Base-by-base conservation (phyloP, 2,113 vertebrate species). In the Aegotheles bennettii region DNA sequence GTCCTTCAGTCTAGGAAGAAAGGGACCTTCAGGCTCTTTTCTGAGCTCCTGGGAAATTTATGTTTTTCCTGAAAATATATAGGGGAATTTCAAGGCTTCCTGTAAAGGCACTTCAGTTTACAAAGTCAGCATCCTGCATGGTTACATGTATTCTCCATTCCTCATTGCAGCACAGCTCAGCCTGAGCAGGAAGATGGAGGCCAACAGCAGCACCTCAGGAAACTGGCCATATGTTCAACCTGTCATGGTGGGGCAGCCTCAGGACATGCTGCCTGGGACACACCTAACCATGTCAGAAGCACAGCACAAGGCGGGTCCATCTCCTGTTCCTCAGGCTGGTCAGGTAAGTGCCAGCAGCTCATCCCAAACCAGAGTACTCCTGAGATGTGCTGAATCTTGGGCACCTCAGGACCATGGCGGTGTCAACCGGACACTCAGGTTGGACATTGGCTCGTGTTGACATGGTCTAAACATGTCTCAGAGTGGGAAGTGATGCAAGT, bases 161-260 rank as follows among this genome's bases (percentile, higher is more conserved):
- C 19, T 61, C 26, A 10, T 16, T 29, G 45, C n/a, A 53, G 25
- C 15, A 11, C 1, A 2, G 38, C 31, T 67, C 45, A 60, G 7
- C 17, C 78, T 78, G 45, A 48, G 11, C 45, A 61, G 60, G 53
- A 67, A 48, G 26, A 36, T 18, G 31, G 51, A 53, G 10, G 19
- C 7, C 0, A 2, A 43, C 53, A 73, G 16, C 73, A 68, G 10
- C 47, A 43, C 33, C 23, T 56, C 47, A 48, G 31, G 40, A 78
- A 61, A 50, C 1, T 0, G 1, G 24, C 5, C 3, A 0, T 25
- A 23, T 0, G 0, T 63, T 79, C 38, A 51, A 25, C 29, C 7
- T n/a, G 8, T 42, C 0, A 0, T 29, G 38, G 23, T 51, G 42
- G 9, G 36, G 9, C 60, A 84, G 33, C 13, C n/a, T 29, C 0